These are phyloP conservation scores for Larimichthys crocea DNA, from an alignment of 2,113 vertebrate genomes.

Conservation along the genomic window DNA sequence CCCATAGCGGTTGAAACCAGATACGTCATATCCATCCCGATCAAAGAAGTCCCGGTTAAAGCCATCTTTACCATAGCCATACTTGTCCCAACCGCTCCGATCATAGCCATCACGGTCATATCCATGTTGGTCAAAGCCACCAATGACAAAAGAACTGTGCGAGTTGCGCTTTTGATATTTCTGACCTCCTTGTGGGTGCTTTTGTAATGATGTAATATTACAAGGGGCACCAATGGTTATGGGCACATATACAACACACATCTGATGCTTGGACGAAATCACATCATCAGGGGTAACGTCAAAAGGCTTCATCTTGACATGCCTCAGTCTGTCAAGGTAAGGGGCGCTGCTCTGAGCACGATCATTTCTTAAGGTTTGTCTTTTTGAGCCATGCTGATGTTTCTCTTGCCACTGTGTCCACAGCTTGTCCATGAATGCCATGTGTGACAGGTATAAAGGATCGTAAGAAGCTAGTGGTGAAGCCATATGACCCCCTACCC, in stretches of 20 bases:
- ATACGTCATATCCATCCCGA: constrained; percentile 60
- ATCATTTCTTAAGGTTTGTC: not conserved
- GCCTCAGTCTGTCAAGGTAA: constrained; percentile 35
- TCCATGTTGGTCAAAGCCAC: constrained; percentile 33
- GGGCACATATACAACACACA: constrained; percentile 66
- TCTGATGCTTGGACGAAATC: constrained; percentile 43
- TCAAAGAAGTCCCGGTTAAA: constrained; percentile 69
- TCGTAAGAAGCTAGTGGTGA: constrained; percentile 69
- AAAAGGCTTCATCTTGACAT: constrained; percentile 68
- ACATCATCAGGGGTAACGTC: constrained; percentile 57
- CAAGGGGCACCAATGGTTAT: constrained; percentile 73
- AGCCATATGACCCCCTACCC: constrained; percentile 74
- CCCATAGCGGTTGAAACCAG: constrained; percentile 67
- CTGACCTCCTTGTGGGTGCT: constrained; percentile 3
- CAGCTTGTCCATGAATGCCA: constrained; percentile 72
- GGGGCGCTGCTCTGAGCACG: not conserved
- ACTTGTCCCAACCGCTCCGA: constrained; percentile 54
- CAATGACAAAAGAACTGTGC: constrained; percentile 14
- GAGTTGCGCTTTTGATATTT: constrained; percentile 1
- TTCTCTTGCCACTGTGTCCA: constrained; percentile 73
- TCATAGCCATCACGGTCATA: constrained; percentile 51
- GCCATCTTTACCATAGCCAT: constrained; percentile 44
- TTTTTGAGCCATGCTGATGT: constrained; percentile 24
- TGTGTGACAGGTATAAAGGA: constrained; percentile 72
- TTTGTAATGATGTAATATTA: constrained; percentile 54